Conservation (phyloP, 2,113 vertebrate genomes). For the Acanthisitta chloris region DNA sequence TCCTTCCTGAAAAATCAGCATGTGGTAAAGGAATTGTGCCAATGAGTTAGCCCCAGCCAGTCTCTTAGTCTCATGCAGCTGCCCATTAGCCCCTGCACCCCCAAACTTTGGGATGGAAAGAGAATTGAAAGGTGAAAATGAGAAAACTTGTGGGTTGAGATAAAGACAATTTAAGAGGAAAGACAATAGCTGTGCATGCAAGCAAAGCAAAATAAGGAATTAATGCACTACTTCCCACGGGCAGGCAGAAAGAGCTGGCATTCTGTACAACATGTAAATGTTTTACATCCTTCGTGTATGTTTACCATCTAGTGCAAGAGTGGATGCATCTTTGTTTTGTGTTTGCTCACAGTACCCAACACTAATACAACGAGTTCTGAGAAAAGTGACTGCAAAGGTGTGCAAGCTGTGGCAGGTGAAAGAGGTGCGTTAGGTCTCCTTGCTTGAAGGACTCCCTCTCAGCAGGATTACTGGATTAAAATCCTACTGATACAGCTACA, state of each 20-base stretch:
- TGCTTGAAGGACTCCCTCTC: not conserved
- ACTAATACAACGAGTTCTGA: not conserved
- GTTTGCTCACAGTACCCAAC: not conserved
- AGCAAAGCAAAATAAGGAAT: not conserved
- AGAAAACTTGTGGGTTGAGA: not conserved
- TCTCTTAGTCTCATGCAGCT: not conserved
- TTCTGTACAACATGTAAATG: not conserved
- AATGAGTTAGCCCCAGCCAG: not conserved
- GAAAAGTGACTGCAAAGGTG: not conserved
- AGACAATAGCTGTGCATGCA: rapidly evolving
- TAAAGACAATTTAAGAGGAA: not conserved
- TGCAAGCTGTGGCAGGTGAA: not conserved
- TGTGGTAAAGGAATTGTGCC: not conserved
- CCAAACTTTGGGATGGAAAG: not conserved
- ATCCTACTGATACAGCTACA: constrained; percentile 43
- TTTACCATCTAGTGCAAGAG: not conserved
- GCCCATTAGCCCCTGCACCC: rapidly evolving
- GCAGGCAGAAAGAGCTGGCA: not conserved
- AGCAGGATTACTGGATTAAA: constrained; percentile 52
- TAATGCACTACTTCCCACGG: not conserved
- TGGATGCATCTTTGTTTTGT: not conserved
- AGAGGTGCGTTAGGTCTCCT: not conserved
- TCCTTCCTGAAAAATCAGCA: not conserved
- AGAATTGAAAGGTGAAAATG: not conserved
- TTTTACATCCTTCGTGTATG: not conserved